Percentiles rank a stretch among this genome's conserved stretches.
These are phyloP conservation scores for Leucopsar rothschildi DNA, from an alignment of 2,113 vertebrate genomes.

Conservation along the genomic window DNA sequence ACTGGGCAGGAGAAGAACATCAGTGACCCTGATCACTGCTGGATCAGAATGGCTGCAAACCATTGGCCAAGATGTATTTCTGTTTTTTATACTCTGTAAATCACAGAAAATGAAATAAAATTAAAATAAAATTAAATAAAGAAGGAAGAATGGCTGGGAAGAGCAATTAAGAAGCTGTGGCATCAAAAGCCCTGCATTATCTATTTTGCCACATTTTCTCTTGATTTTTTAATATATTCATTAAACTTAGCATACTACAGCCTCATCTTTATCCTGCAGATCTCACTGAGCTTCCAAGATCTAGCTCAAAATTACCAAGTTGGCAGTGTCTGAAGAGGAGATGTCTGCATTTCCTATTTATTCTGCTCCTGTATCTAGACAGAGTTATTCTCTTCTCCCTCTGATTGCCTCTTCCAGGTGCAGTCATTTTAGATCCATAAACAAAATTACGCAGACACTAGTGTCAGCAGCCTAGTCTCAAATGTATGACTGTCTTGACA, in stretches of 20 bases:
- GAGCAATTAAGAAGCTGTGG: neutral
- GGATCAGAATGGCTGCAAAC: neutral
- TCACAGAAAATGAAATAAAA: neutral
- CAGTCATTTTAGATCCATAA: neutral
- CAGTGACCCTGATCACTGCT: accelerated
- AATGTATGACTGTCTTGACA: neutral
- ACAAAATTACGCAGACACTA: neutral
- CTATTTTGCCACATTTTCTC: neutral
- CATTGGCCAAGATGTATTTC: neutral
- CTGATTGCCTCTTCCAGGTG: neutral
- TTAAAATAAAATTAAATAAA: neutral
- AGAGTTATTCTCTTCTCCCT: neutral
- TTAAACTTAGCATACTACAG: neutral
- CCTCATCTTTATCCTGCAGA: neutral
- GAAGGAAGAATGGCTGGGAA: neutral
- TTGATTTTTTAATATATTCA: neutral
- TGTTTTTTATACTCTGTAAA: neutral
- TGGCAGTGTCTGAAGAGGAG: neutral
- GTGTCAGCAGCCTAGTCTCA: neutral
- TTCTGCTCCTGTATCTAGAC: neutral
- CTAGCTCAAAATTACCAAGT: neutral
- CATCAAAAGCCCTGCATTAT: neutral
- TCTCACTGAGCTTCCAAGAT: neutral
- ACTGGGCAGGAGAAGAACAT: neutral
- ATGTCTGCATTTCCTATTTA: neutral